Evolutionary conservation across 2,888 invertebrate genomes (phyloP), one percentile per base, ranked within the genome.

Genomic region (Lasioglossum oenotherae): DNA sequence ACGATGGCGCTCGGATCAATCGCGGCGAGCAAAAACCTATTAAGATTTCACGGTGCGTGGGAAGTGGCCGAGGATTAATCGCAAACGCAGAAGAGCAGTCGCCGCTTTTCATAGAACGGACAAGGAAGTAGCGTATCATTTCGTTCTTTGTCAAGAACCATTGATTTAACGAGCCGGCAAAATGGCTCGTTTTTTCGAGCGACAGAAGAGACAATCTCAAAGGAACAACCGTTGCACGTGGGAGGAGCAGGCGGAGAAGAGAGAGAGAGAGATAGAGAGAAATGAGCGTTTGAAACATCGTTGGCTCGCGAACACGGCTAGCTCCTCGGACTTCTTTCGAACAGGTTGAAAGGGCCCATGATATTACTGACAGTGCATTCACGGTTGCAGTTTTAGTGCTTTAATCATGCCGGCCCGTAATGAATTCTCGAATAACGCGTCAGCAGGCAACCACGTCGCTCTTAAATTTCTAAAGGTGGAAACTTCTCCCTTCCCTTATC

Each of bases 361-460:
- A 53, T 53, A 80, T 73, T 53, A 27, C 82, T 72, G 80, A 73
- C 75, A 53, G 82, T n/a, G 69, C 49, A 82, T 82, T 82, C 84
- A 80, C 41, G 67, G 67, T 41, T 53, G 74, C 75, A 74, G 57
- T 23, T 44, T 71, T 60, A 78, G 60, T 69, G 53, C 74, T 78
- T 82, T 69, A 82, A 84, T 82, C 78, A 41, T 60, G n/a, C 44
- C 31, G 35, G 27, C n/a, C 71, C 35, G 83, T 81, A 86, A 88
- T 83, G 88, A 88, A 81, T 86, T 83, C 83, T 76, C 64, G 78
- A 81, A 79, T 81, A 83, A 83, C 80, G 74, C 76, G 83, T 71
- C 71, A 53, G 78, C 71, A 53, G 76, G 64, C 41, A n/a, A 49
- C 78, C 78, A 8, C 69, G 49, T 49, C 35, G 60, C 78, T 78